Evolutionary conservation across 2,797 vertebrate species (phyloP), one percentile per base, ranked within the genome.

Genomic region (Trematomus bernacchii): DNA sequence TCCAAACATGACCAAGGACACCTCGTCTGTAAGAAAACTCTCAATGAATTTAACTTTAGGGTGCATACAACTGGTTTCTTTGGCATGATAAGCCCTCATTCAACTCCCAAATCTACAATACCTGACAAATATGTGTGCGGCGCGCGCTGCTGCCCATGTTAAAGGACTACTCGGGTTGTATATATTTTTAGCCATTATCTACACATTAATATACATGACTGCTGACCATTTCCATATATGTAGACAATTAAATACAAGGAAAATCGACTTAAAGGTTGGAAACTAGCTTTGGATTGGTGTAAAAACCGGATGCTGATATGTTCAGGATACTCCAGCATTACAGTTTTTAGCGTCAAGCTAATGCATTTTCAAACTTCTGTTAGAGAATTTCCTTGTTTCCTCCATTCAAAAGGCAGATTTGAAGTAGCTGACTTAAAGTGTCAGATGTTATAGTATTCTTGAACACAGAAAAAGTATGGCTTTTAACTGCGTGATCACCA

Each of bases 41-140:
- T n/a, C 46, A 66, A 44, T 15, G 14, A 64, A 23, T 57, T 30
- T 27, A 70, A 64, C 66, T 83, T 78, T 27, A 66, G 57, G 54
- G 76, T 46, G 71, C 79, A n/a, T 15, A 70, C 63, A 63, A 85
- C 63, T 44, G 59, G 19, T 58, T 59, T 68, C 81, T 90, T 85
- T 89, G 86, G 87, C 85, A 85, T 82, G 44, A 76, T 79, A 47
- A 54, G 52, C 71, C 66, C 30, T 62, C 53, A 68, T 51, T 73
- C 30, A 51, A 74, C 83, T 70, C 62, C 57, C 30, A 43, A 73
- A 70, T 77, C 37, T 63, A 72, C 57, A 62, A 86, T 43, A 82
- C 59, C 72, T 66, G 68, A 63, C 13, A 3, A 66, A 21, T 18
- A 60, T 66, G 21, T 64, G 48, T 5, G 3, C 7, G 12, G 48